Evolutionary conservation across 2,888 invertebrate genomes (phyloP).

Genomic region (Epistrophella euchroma): DNA sequence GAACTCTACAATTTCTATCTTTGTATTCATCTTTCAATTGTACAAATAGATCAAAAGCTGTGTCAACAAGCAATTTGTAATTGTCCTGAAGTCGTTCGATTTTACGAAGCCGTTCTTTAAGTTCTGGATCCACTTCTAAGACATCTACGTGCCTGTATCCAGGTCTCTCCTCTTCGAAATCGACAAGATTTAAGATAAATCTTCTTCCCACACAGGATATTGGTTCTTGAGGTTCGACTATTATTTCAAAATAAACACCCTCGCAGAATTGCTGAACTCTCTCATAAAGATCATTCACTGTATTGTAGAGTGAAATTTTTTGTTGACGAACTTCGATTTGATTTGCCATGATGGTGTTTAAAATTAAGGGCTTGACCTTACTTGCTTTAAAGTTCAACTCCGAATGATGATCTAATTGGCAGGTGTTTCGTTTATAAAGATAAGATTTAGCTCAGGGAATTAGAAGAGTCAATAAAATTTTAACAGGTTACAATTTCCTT

Average conservation of each 20-base stretch:
- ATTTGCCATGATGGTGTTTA: background rate
- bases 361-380: background rate
- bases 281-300: conserved; percentile 24
- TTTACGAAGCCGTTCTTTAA: conserved; percentile 5
- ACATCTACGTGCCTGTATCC: background rate
- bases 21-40: conserved; percentile 20
- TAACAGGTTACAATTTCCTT: background rate
- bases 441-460: background rate
- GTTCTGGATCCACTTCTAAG: conserved; percentile 2
- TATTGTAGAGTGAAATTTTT: conserved; percentile 1
- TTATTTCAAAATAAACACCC: conserved; percentile 25
- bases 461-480: background rate
- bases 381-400: background rate
- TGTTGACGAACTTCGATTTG: background rate
- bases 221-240: background rate
- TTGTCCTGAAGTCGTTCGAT: conserved; percentile 18
- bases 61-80: conserved; percentile 17
- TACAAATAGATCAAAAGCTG: background rate
- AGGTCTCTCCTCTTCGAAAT: background rate
- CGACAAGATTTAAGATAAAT: conserved; percentile 3
- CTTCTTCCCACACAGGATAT: background rate
- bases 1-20: background rate
- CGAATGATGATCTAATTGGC: conserved; percentile 15
- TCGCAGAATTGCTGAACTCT: conserved; percentile 24
- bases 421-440: background rate